Evolutionary conservation across 2,888 invertebrate genomes (phyloP), one percentile per base, ranked within the genome.

Genomic region (Hecatera dysodea): DNA sequence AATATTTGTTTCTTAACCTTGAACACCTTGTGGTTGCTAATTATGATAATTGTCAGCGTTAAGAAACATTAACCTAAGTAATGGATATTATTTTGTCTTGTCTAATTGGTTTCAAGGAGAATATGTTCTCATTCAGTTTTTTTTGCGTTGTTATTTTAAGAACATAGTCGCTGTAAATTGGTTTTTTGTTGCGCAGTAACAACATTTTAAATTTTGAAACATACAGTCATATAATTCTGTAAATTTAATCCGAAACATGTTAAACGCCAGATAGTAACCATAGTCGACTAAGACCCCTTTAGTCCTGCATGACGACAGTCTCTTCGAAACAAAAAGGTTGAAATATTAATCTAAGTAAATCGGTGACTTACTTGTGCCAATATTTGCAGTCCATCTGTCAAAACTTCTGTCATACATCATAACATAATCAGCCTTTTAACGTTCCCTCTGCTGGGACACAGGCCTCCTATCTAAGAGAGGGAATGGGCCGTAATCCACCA

Each of bases 31-130:
- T 29, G 44, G 27, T 59, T 46, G 67, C 75, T 55, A 72, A 80
- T 83, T 83, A 75, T 75, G 66, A 66, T 79, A 75, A 83, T 69
- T 82, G 46, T 50, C 46, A 55, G 29, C 53, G 56, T 65, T 69
- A 67, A 63, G 59, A 62, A 67, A 56, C 48, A 53, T 67, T 56
- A 44, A 55, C 64, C 36, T 59, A 77, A 59, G 57, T 53, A 71
- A 64, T 52, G 27, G n/a, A 66, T 60, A 55, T 57, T 72, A 61
- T 74, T 74, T 61, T 63, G 22, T 48, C 36, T 62, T 52, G 60
- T 65, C n/a, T 67, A 57, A 67, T 61, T 72, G 15, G n/a, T 78
- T 71, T 81, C 79, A 82, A 82, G 65, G 65, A 56, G 42, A 76
- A 46, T 67, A 60, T 63, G 17, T 66, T 53, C 46, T 36, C 29